Conservation (phyloP, 2,113 vertebrate genomes). For the Aegithalos caudatus region DNA sequence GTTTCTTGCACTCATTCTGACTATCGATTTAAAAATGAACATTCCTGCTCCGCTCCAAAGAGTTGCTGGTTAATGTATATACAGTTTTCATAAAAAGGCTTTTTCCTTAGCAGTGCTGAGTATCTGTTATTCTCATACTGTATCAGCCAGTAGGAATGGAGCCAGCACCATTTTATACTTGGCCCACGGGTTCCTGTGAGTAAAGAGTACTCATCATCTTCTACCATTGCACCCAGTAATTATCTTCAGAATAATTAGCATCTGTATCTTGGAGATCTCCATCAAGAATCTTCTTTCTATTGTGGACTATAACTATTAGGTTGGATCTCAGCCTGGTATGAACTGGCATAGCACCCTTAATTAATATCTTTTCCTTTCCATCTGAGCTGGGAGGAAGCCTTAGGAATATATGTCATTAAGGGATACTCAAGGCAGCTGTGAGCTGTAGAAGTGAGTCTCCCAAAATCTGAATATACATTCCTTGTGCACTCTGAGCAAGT, state of each 20-base stretch:
- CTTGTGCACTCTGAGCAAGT: not conserved
- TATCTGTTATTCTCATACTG: not conserved
- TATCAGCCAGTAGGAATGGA: not conserved
- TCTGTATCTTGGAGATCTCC: not conserved
- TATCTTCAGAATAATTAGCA: conserved; percentile 15
- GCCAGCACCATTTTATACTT: not conserved
- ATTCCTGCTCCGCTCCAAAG: not conserved
- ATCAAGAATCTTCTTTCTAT: conserved; percentile 22
- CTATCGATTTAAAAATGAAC: not conserved
- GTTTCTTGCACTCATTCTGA: not conserved
- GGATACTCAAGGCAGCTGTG: conserved; percentile 12
- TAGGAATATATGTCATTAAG: conserved; percentile 30
- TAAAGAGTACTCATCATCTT: not conserved
- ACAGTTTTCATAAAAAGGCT: not conserved
- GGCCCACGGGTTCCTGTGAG: not conserved
- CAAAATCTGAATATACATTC: conserved; percentile 13
- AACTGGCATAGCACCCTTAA: conserved; percentile 1
- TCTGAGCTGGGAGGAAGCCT: not conserved
- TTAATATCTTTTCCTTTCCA: conserved; percentile 8
- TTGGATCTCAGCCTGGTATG: not conserved
- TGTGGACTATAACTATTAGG: conserved; percentile 1
- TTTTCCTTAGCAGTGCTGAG: not conserved
- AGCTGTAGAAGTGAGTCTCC: not conserved
- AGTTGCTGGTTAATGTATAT: not conserved
- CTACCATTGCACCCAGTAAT: conserved; percentile 14